phyloP scores from a whole-genome alignment of 1,140 invertebrate species.

The Drosophila sturtevanti region DNA sequence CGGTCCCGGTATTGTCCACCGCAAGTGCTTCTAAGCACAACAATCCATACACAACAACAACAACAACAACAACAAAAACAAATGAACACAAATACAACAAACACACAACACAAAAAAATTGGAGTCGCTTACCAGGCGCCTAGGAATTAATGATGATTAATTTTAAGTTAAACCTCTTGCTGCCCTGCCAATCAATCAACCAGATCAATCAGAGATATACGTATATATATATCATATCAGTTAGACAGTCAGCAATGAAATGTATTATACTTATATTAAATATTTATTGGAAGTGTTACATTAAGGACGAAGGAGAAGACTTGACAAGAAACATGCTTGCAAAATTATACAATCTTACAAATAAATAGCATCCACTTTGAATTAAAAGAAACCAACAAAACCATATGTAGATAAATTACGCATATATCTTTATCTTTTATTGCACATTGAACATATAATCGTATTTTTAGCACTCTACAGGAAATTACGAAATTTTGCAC shows the following conservation, averaged over 20 bases:
- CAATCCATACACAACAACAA: constrained; percentile 4
- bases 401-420: constrained; percentile 19
- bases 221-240: constrained; percentile 17
- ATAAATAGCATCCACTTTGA: constrained; percentile 72
- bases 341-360: constrained; percentile 73
- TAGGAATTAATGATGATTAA: constrained; percentile 67
- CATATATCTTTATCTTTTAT: constrained; percentile 22
- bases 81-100: constrained; percentile 43
- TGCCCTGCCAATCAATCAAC: constrained; percentile 63
- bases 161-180: constrained; percentile 74
- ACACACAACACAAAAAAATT: constrained; percentile 49
- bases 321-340: constrained; percentile 65
- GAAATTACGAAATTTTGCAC: constrained; percentile 67
- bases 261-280: constrained; percentile 78
- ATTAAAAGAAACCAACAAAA: constrained; percentile 42
- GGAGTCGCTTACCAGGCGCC: constrained; percentile 52
- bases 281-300: constrained; percentile 70
- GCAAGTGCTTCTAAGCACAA: constrained; percentile 95
- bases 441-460: background rate
- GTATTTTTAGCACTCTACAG: constrained; percentile 55
- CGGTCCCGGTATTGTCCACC: constrained; percentile 96
- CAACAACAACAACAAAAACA: constrained; percentile 30
- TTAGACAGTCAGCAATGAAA: constrained; percentile 59
- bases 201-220: constrained; percentile 19
- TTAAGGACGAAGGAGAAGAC: constrained; percentile 55